A percentile compares a stretch with the other conserved stretches of the same genome.
phyloP scores from a whole-genome alignment of 1,140 invertebrate species.

The Paraescarpia echinospica region DNA sequence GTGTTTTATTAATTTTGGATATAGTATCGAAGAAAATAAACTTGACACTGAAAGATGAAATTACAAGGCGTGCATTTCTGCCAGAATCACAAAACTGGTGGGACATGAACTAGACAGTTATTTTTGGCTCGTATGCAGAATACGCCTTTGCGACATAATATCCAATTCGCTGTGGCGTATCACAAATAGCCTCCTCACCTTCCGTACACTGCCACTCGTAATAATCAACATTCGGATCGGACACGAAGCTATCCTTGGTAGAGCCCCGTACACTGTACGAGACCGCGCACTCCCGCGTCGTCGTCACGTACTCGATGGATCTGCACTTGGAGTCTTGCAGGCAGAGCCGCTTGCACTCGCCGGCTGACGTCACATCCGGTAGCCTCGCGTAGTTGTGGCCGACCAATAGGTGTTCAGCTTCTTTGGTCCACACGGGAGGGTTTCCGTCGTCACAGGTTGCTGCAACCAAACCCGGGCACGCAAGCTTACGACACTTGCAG shows the following conservation, averaged over 20 bases:
- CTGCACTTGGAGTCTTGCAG: constrained; percentile 24
- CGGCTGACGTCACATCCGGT: constrained; percentile 11
- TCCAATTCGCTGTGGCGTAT: no score
- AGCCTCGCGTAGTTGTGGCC: constrained; percentile 26
- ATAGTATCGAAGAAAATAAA: no score
- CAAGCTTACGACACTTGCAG: no score
- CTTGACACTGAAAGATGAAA: no score
- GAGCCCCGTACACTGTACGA: constrained; percentile 8
- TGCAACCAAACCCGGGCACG: no score
- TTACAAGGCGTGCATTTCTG: no score
- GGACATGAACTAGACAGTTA: no score
- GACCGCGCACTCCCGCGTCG: constrained; percentile 16
- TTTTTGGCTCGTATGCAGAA: no score
- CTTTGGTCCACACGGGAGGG: background rate
- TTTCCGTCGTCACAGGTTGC: background rate
- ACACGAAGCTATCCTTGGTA: constrained; percentile 17
- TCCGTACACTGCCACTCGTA: constrained; percentile 22
- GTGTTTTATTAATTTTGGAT: no score
- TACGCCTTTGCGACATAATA: no score
- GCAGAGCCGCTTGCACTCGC: constrained; percentile 19
- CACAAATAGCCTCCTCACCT: background rate
- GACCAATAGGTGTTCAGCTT: constrained; percentile 7
- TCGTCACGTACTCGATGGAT: constrained; percentile 22
- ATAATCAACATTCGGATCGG: constrained; percentile 20
- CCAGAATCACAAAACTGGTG: no score